phyloP scores from a whole-genome alignment of 2,113 vertebrate species.

The Xiphorhynchus elegans region DNA sequence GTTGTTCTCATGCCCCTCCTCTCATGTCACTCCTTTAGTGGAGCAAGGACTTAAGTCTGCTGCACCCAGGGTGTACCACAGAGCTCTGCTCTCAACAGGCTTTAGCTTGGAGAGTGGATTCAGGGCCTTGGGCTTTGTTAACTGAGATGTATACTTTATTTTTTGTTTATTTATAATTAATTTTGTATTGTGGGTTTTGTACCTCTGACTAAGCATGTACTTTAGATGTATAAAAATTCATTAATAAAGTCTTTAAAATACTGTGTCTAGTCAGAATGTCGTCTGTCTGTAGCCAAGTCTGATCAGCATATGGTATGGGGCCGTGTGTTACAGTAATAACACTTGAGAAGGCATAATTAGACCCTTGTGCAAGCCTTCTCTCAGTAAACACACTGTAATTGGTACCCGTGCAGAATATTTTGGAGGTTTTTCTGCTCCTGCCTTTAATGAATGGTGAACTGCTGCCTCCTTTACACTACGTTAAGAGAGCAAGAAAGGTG shows the following conservation, averaged over 20 bases:
- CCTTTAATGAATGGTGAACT: background rate
- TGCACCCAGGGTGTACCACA: background rate
- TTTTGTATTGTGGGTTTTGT: conserved; percentile 1
- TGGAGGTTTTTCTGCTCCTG: background rate
- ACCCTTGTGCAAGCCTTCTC: background rate
- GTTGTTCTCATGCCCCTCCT: background rate
- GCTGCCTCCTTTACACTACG: background rate
- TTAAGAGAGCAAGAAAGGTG: background rate
- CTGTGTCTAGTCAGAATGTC: conserved; percentile 28
- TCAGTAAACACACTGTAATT: conserved; percentile 42
- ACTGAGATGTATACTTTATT: background rate
- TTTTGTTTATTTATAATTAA: background rate
- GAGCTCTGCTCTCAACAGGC: background rate
- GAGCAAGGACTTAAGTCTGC: background rate
- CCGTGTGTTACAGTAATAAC: background rate
- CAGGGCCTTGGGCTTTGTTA: background rate
- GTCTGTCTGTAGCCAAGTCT: conserved; percentile 43
- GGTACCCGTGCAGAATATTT: background rate
- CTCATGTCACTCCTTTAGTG: background rate
- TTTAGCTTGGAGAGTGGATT: background rate
- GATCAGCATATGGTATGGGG: background rate
- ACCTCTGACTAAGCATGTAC: background rate
- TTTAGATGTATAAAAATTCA: background rate
- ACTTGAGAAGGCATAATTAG: conserved; percentile 9
- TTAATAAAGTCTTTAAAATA: conserved; percentile 58